Base-by-base conservation (phyloP, 2,888 invertebrate genomes). In the Agrotis ipsilon region DNA sequence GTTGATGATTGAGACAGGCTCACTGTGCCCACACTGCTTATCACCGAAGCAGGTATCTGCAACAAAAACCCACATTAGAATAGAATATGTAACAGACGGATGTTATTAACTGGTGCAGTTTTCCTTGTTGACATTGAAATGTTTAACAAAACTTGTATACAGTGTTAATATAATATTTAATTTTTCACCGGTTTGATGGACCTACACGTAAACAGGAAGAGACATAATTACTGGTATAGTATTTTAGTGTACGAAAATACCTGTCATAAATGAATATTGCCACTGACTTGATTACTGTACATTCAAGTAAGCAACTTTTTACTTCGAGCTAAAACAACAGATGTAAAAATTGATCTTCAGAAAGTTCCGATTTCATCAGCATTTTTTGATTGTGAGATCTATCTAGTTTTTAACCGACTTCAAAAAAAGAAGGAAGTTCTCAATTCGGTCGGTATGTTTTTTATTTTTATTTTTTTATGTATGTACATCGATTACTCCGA, bases 41-140 rank as follows among this genome's bases (percentile, higher is more conserved):
- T 96, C 85, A 96, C 96, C 57, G 96, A 96, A 70, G 97, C 96
- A 70, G 97, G 96, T 74, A 97, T 97, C 96, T 97, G 85, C 51
- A 92, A 93, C 72, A 82, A 80, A 75, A 63, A 62, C 48, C 57
- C 49, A 58, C 19, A 46, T 55, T 55, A 43, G n/a, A 52, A 48
- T 51, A 46, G n/a, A 48, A 60, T 51, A 46, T 11, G 39, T 11
- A 1, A 39, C 39, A 39, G 61, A 48, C 49, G 55, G 0, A 59
- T 62, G 52, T 39, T 58, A 21, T 3, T 27, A 58, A n/a, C 13
- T 60, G 2, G 21, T 13, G 14, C 21, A 13, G 19, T 80, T 77
- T 80, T 75, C 77, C 81, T 77, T 76, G 58, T 76, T 75, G 63
- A 61, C 60, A 78, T 68, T 69, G 39, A 61, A 77, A 68, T 69